Percentiles rank a stretch among this genome's conserved stretches.
Conservation (phyloP, 2,113 vertebrate genomes). For the Plecotus auritus region DNA sequence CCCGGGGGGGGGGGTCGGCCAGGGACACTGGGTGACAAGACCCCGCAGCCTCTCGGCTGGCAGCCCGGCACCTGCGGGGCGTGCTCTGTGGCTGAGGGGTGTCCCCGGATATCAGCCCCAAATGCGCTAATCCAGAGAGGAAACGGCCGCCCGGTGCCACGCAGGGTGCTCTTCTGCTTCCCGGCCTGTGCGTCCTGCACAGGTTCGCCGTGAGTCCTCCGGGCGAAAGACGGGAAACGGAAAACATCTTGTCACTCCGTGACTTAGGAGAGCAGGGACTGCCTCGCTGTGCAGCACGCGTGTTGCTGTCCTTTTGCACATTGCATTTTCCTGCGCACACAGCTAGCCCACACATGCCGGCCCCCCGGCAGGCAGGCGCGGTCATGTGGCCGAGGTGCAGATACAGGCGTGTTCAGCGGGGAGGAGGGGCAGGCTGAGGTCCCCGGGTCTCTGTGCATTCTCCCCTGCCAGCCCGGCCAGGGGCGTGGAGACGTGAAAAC, state of each 20-base stretch:
- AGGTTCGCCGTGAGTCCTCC: neutral
- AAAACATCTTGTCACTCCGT: neutral
- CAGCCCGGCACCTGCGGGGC: no score
- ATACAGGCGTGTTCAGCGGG: neutral
- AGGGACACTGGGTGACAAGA: neutral
- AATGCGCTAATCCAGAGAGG: neutral
- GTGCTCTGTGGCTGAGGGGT: neutral
- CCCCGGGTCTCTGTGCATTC: neutral
- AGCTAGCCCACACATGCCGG: neutral
- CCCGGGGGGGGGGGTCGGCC: no score
- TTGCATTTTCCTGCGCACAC: neutral
- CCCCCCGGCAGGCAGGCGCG: neutral
- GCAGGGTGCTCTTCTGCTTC: neutral
- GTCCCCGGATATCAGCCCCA: neutral
- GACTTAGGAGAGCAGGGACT: neutral
- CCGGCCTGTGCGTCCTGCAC: neutral
- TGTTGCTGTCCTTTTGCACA: neutral
- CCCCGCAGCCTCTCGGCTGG: neutral
- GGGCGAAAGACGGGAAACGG: neutral
- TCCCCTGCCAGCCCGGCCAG: neutral
- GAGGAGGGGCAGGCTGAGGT: neutral
- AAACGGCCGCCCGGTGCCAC: neutral
- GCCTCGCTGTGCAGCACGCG: neutral
- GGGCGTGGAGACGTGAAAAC: neutral
- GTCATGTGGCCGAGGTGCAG: conserved; percentile 17